phyloP scores from a whole-genome alignment of 2,113 vertebrate genomes.

The Myodes glareolus region DNA sequence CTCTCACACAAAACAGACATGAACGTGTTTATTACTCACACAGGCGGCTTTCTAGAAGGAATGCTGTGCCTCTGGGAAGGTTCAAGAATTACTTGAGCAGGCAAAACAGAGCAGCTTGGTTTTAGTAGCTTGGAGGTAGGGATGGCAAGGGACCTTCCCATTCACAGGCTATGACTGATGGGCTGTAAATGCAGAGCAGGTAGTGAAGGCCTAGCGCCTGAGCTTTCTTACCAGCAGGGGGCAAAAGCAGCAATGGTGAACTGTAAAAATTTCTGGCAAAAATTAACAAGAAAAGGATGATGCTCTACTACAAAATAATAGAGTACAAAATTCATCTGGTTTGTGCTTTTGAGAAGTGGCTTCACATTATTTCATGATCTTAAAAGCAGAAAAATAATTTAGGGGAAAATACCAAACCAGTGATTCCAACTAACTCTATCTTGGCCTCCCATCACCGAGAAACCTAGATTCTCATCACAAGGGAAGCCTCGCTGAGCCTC shows the following conservation, averaged over 20 bases:
- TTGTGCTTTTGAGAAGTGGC: not conserved
- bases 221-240: not conserved
- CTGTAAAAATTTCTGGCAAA: conserved; percentile 9
- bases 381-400: conserved; percentile 12
- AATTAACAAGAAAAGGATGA: not conserved
- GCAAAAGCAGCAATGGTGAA: not conserved
- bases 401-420: not conserved
- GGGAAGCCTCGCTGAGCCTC: not conserved
- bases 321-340: not conserved
- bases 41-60: not conserved
- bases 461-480: not conserved
- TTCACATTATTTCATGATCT: not conserved
- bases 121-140: not conserved
- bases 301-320: not conserved
- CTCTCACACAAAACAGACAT: not conserved
- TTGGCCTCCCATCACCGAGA: not conserved
- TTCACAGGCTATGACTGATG: not conserved
- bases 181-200: not conserved
- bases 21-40: not conserved
- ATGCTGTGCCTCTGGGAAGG: not conserved
- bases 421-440: not conserved
- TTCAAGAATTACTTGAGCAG: not conserved
- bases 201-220: not conserved
- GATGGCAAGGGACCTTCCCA: not conserved
- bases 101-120: not conserved